Evolutionary conservation across 2,113 vertebrate genomes (phyloP), one percentile per base, ranked within the genome.

Genomic region (Ictalurus punctatus): DNA sequence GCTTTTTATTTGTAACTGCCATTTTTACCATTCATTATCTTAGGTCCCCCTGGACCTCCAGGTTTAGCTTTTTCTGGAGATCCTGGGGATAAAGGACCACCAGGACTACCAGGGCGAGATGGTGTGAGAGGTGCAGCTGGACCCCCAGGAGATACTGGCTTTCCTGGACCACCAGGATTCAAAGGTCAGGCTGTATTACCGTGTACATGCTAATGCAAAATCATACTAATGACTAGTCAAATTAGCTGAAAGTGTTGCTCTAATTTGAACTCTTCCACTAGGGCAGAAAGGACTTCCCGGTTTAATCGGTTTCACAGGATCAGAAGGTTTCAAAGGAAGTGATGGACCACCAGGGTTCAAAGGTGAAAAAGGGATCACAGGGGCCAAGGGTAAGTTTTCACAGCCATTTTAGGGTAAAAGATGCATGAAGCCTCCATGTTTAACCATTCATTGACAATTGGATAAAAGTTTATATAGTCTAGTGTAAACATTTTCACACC

Each of bases 101-200:
- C 94, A 0, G 96, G 96, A 4, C 87, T 92, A 0, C 0, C 86
- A 0, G 97, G 96, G 1, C 87, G 94, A 83, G 95, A 92, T 6
- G 96, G 96, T 17, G 95, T 96, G 67, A 69, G 83, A 19, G 97
- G 96, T 44, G 96, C 96, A 74, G 95, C 95, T 13, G 96, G 97
- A 67, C 65, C 69, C 6, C 92, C 91, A 2, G 96, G 96, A 2
- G 76, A 89, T 87, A 95, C 93, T 88, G 97, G 97, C 90, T 92
- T 93, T 78, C n/a, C 10, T 0, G 96, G 96, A 2, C 5, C 81
- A 25, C 93, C 94, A 16, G 96, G 96, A 89, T 89, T 74, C 83
- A 92, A 94, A 95, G 96, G 96, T 97, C 30, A 44, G 73, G 16
- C n/a, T 14, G 30, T 54, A 25, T 76, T 58, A 23, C 1, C 7